phyloP scores from a whole-genome alignment of 2,888 invertebrate genomes.

The Amphipoea oculea region DNA sequence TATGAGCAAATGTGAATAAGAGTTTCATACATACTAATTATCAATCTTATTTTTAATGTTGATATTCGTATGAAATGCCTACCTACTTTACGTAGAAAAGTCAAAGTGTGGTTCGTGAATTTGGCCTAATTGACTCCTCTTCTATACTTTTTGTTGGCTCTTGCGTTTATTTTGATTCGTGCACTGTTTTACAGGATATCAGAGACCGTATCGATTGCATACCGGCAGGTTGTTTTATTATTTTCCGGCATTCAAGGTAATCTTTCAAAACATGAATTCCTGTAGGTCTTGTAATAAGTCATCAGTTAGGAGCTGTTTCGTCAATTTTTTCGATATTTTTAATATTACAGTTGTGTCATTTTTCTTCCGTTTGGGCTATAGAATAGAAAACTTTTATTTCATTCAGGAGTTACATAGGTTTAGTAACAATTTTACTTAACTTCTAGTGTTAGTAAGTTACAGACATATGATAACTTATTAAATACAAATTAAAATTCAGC shows the following conservation, averaged over 20 bases:
- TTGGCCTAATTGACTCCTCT: neutral
- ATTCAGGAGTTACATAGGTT: too few relatives aligned
- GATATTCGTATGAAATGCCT: neutral
- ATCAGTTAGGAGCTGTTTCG: neutral
- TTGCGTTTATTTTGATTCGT: neutral
- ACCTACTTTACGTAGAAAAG: too few relatives aligned
- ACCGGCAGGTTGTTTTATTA: neutral
- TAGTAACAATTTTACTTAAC: too few relatives aligned
- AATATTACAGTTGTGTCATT: neutral
- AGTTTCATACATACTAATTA: neutral
- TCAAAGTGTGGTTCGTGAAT: neutral
- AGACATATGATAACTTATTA: too few relatives aligned
- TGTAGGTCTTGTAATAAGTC: constrained; percentile 1
- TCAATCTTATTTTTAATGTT: neutral
- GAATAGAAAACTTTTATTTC: too few relatives aligned
- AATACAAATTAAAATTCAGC: too few relatives aligned
- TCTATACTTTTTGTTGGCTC: neutral
- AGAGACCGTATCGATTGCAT: constrained; percentile 2
- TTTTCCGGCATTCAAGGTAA: constrained; percentile 24
- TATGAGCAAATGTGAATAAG: neutral
- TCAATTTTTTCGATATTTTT: neutral
- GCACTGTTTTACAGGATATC: neutral
- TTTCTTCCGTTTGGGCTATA: too few relatives aligned
- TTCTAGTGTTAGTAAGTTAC: too few relatives aligned
- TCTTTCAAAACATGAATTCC: constrained; percentile 39